Evolutionary conservation across 2,888 invertebrate species (phyloP).

Genomic region (Cyclophora albipunctata): DNA sequence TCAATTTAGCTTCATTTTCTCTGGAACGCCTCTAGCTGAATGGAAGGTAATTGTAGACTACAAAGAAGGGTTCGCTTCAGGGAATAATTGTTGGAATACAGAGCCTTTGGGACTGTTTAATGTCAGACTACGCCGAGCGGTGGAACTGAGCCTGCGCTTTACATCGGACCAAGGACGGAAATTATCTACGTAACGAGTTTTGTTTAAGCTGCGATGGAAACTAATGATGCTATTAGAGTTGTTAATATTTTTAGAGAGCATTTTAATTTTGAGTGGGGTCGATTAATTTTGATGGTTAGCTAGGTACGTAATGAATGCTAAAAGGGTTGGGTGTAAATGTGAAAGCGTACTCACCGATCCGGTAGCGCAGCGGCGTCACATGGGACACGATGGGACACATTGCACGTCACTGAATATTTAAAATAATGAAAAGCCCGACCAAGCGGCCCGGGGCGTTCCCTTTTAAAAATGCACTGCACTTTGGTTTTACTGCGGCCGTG

Average conservation of each 20-base stretch:
- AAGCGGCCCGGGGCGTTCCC: conserved; percentile 57
- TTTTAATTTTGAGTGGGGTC: conserved; percentile 59
- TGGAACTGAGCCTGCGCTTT: conserved; percentile 55
- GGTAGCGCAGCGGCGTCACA: conserved; percentile 31
- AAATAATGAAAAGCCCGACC: conserved; percentile 67
- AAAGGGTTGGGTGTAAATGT: conserved; percentile 37
- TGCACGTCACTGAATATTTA: conserved; percentile 70
- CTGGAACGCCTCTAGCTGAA: conserved; percentile 58
- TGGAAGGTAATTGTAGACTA: conserved; percentile 71
- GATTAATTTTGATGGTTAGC: conserved; percentile 58
- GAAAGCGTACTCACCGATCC: conserved; percentile 50
- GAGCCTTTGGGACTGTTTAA: conserved; percentile 68
- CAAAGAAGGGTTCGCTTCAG: conserved; percentile 65
- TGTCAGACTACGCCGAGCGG: conserved; percentile 58
- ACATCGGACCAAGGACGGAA: conserved; percentile 66
- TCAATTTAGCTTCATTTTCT: conserved; percentile 66
- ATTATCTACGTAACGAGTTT: conserved; percentile 68
- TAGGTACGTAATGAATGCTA: conserved; percentile 32
- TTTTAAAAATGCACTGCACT: conserved; percentile 74
- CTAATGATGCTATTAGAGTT: conserved; percentile 67
- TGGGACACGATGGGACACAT: conserved; percentile 47
- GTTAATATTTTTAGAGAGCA: conserved; percentile 61
- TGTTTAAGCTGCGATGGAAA: conserved; percentile 63
- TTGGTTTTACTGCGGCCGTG: conserved; percentile 61
- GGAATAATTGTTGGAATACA: conserved; percentile 71